A percentile compares a stretch with the other conserved stretches of the same genome.
Evolutionary conservation across 2,113 vertebrate species (phyloP).

Genomic region (Scopus umbretta): DNA sequence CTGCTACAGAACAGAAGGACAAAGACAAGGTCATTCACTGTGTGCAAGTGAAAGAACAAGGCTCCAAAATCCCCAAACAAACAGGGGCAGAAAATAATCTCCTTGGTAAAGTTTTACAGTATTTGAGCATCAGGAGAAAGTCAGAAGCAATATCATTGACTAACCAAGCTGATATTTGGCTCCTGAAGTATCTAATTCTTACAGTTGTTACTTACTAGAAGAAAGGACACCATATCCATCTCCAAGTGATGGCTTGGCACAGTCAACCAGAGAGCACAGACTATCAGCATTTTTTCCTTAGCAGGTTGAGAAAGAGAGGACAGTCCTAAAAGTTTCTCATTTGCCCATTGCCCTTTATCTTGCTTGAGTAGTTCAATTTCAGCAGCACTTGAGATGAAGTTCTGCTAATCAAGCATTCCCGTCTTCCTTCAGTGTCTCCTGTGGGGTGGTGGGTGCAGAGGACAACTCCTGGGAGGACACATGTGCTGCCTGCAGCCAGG

Average conservation of each 20-base stretch:
- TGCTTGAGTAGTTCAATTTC: background rate
- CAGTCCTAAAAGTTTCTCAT: background rate
- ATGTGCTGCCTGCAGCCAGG: fast-evolving
- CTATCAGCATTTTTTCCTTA: background rate
- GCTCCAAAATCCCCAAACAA: slow-evolving; percentile 20
- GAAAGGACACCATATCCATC: background rate
- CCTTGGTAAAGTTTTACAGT: slow-evolving; percentile 17
- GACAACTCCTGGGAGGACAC: background rate
- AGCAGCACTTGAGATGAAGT: background rate
- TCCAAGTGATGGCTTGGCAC: background rate
- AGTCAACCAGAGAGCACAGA: background rate
- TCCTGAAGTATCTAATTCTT: background rate
- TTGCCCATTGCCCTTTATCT: background rate
- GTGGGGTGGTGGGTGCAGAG: background rate
- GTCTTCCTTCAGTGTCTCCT: background rate
- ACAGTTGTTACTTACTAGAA: background rate
- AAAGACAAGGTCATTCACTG: slow-evolving; percentile 13
- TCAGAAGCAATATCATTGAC: background rate
- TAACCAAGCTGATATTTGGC: slow-evolving; percentile 42
- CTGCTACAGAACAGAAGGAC: slow-evolving; percentile 8
- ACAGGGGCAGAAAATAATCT: slow-evolving; percentile 28
- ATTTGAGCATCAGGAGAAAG: slow-evolving; percentile 26
- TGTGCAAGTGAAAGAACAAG: background rate
- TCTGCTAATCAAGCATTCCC: background rate
- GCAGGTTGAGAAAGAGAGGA: background rate